phyloP scores from a whole-genome alignment of 1,140 invertebrate genomes.

The Eueides isabella region DNA sequence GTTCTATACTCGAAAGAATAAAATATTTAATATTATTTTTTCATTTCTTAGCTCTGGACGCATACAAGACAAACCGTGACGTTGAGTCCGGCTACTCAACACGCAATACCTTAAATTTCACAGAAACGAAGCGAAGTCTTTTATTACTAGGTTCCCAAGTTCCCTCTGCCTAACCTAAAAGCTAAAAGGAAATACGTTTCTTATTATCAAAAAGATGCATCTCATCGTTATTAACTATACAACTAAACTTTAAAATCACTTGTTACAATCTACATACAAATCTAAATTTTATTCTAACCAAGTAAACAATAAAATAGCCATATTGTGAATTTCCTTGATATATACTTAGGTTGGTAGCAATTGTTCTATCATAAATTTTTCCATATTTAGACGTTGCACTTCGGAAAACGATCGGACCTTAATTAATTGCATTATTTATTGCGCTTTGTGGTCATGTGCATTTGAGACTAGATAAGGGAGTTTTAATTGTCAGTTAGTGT shows the following conservation, averaged over 20 bases:
- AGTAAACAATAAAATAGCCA: background rate
- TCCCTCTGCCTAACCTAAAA: too few relatives aligned
- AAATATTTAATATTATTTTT: too few relatives aligned
- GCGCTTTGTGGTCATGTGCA: slow-evolving; percentile 20
- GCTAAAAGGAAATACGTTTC: too few relatives aligned
- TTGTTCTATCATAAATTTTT: slow-evolving; percentile 25
- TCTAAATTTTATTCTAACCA: slow-evolving; percentile 8
- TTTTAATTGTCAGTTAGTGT: slow-evolving; percentile 19
- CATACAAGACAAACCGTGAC: too few relatives aligned
- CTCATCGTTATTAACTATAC: background rate
- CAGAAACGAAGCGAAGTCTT: too few relatives aligned
- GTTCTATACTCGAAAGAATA: too few relatives aligned
- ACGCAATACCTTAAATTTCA: too few relatives aligned
- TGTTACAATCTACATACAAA: background rate
- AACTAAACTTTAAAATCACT: background rate
- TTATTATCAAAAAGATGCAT: background rate
- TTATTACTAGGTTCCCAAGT: too few relatives aligned
- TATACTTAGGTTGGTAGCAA: background rate
- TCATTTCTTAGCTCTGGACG: too few relatives aligned
- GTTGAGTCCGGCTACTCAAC: too few relatives aligned
- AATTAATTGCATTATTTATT: slow-evolving; percentile 38
- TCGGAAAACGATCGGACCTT: background rate
- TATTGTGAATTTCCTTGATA: slow-evolving; percentile 7
- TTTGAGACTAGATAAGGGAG: slow-evolving; percentile 12
- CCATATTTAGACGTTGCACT: slow-evolving; percentile 33